phyloP scores from a whole-genome alignment of 2,113 vertebrate genomes.

The Nasalis larvatus region DNA sequence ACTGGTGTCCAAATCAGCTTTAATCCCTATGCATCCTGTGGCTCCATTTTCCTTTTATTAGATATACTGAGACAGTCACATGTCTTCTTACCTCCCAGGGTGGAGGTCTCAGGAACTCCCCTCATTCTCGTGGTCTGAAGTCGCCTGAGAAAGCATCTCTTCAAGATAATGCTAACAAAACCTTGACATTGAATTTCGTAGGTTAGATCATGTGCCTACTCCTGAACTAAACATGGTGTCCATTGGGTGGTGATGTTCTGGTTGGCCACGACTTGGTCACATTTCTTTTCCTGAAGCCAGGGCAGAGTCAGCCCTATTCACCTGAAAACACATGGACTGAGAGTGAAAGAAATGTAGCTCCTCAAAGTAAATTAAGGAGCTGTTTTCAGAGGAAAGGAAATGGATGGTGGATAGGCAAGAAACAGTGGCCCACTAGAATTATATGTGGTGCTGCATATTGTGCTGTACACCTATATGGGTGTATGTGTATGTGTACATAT shows the following conservation, averaged over 20 bases:
- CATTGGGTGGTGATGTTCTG: not conserved
- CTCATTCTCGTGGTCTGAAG: not conserved
- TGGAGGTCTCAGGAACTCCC: not conserved
- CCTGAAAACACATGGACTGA: too few species aligned
- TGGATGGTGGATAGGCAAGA: not conserved
- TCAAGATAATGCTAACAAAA: not conserved
- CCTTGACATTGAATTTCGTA: not conserved
- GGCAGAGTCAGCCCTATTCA: not conserved
- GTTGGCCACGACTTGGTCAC: not conserved
- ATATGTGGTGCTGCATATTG: rapidly evolving
- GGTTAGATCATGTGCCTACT: not conserved
- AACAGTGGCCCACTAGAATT: too few species aligned
- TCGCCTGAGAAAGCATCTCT: not conserved
- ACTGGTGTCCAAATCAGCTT: not conserved
- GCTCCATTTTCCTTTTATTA: not conserved
- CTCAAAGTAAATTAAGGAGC: not conserved
- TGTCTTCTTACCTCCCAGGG: not conserved
- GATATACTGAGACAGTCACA: not conserved
- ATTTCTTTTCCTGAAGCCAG: not conserved
- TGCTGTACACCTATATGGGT: rapidly evolving
- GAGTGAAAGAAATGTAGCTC: not conserved
- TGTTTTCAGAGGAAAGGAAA: not conserved
- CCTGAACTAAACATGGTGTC: not conserved
- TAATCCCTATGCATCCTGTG: not conserved
- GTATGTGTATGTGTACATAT: too few species aligned